Evolutionary conservation across 2,113 vertebrate species (phyloP).

Genomic region (Gymnocephalus cernua): DNA sequence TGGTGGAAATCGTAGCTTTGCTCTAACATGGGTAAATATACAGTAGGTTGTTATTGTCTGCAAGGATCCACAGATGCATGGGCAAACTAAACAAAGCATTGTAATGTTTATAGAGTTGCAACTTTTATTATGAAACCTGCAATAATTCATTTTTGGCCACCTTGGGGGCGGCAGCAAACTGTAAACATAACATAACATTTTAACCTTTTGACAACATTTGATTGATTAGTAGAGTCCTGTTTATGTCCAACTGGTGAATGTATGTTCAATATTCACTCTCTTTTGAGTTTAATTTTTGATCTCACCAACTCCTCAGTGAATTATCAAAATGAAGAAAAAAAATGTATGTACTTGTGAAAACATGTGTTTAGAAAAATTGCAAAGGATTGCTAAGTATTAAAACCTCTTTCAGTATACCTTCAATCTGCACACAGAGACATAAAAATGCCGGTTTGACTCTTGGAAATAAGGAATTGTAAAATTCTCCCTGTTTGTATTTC

Average conservation of each 20-base stretch:
- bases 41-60: background rate
- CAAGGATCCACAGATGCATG: too few relatives aligned
- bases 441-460: background rate
- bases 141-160: too few relatives aligned
- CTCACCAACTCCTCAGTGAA: background rate
- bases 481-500: background rate
- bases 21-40: background rate
- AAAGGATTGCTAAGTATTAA: background rate
- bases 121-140: too few relatives aligned
- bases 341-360: background rate
- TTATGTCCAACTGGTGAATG: too few relatives aligned
- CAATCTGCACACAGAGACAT: constrained; percentile 1
- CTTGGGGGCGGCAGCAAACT: too few relatives aligned
- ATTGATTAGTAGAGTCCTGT: too few relatives aligned
- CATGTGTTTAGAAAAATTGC: background rate
- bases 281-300: background rate
- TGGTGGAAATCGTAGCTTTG: background rate
- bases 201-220: too few relatives aligned
- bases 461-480: constrained; percentile 26
- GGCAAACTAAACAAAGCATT: too few relatives aligned
- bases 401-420: background rate
- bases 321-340: background rate
- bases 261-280: background rate
- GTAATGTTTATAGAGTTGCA: too few relatives aligned
- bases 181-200: too few relatives aligned